A percentile compares a stretch with the other conserved stretches of the same genome.
These are phyloP conservation scores for Tragelaphus imberbis DNA, from an alignment of 2,113 vertebrate genomes.

Conservation along the genomic window DNA sequence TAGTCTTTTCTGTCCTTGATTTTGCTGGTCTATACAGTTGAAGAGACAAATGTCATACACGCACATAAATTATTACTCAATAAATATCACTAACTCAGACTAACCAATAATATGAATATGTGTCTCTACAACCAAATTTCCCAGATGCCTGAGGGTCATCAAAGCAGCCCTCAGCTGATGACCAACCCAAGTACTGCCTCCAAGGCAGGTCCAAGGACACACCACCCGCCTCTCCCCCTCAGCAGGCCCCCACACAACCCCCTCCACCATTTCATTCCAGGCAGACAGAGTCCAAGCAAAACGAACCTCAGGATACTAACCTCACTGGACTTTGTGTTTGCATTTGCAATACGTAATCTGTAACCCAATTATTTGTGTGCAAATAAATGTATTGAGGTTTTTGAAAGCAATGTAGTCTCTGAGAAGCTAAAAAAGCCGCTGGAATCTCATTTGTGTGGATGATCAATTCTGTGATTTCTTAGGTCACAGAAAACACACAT, in stretches of 20 bases:
- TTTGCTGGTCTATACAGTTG: not conserved
- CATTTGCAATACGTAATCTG: not conserved
- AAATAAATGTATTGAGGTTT: not conserved
- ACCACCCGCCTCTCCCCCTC: fast-evolving
- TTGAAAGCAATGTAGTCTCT: conserved; percentile 2
- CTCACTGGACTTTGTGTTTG: not conserved
- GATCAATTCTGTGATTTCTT: not conserved
- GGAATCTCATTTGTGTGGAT: not conserved
- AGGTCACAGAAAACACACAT: not conserved
- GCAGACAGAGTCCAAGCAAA: not conserved
- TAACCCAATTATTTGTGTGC: not conserved
- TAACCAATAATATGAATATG: not conserved
- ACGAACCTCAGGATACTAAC: not conserved
- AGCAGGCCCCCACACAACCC: fast-evolving
- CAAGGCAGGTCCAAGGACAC: no score
- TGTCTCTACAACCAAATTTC: not conserved
- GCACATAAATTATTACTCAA: not conserved
- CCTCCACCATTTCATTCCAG: not conserved
- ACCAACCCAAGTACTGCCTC: fast-evolving
- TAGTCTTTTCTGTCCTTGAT: not conserved
- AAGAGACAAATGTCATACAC: not conserved
- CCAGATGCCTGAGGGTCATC: not conserved
- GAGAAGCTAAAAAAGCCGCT: not conserved
- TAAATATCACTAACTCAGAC: not conserved
- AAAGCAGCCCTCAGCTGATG: not conserved